Conservation (phyloP, 2,113 vertebrate genomes). For the Himantopus leucocephalus region DNA sequence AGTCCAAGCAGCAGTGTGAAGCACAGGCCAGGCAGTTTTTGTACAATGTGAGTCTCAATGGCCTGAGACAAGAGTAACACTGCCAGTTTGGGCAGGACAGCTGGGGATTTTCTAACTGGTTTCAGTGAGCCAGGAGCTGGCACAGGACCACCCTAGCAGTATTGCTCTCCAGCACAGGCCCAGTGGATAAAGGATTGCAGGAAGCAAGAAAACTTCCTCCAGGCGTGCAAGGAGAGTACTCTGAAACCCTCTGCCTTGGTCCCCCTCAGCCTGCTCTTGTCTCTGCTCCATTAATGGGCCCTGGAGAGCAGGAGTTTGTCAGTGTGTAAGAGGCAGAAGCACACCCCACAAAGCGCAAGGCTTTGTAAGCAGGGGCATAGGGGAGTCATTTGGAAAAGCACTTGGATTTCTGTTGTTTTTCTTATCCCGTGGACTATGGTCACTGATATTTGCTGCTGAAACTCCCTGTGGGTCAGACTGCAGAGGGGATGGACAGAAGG, state of each 20-base stretch:
- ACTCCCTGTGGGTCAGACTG: not conserved
- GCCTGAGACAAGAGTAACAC: rapidly evolving
- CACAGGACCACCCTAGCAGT: not conserved
- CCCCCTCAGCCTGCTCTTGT: not conserved
- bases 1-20: not conserved
- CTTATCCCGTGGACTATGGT: rapidly evolving
- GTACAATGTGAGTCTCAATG: rapidly evolving
- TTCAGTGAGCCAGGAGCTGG: not conserved
- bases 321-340: not conserved
- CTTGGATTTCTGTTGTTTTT: not conserved
- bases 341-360: not conserved
- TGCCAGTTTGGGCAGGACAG: not conserved
- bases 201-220: not conserved
- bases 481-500: not conserved
- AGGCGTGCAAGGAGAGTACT: not conserved
- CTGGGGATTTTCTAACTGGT: not conserved
- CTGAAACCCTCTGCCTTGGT: not conserved
- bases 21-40: rapidly evolving
- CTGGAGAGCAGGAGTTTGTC: not conserved
- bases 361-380: not conserved
- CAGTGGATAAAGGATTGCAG: not conserved
- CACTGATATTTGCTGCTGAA: not conserved
- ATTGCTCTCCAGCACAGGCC: no score
- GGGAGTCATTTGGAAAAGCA: not conserved
- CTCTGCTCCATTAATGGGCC: not conserved